A percentile compares a stretch with the other conserved stretches of the same genome.
phyloP scores from a whole-genome alignment of 2,113 vertebrate genomes.

The Corythornis madagascariensis region DNA sequence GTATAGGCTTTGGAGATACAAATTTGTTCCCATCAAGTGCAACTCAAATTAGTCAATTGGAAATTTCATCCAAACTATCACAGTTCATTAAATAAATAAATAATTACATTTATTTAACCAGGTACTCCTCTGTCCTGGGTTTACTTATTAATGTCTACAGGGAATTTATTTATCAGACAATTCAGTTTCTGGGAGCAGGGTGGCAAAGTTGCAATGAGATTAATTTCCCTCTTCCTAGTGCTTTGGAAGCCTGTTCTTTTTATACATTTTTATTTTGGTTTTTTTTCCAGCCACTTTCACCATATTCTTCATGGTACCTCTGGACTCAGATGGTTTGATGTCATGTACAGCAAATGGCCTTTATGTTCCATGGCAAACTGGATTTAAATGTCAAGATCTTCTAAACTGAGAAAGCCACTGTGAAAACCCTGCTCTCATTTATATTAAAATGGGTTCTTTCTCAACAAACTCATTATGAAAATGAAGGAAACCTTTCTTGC shows the following conservation, averaged over 20 bases:
- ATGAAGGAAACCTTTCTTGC: background rate
- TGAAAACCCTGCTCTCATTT: background rate
- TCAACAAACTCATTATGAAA: background rate
- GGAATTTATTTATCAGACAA: background rate
- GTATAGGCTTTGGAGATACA: background rate
- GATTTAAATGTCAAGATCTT: constrained; percentile 39
- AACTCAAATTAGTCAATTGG: background rate
- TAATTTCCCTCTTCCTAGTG: background rate
- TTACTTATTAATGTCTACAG: background rate
- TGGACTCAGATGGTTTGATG: background rate
- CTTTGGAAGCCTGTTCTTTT: background rate
- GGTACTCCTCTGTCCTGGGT: background rate
- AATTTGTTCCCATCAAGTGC: background rate
- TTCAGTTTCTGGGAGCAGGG: background rate
- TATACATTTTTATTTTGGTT: background rate
- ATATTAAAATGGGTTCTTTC: background rate
- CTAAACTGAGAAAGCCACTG: background rate
- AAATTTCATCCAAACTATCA: background rate
- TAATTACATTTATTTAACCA: background rate
- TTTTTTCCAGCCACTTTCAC: background rate
- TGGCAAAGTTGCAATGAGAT: background rate
- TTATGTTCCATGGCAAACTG: constrained; percentile 17
- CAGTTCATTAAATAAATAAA: background rate
- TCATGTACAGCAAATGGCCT: background rate
- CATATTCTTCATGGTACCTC: background rate